These are phyloP conservation scores for Eupithecia tripunctaria DNA, from an alignment of 2,888 invertebrate genomes.

Conservation along the genomic window DNA sequence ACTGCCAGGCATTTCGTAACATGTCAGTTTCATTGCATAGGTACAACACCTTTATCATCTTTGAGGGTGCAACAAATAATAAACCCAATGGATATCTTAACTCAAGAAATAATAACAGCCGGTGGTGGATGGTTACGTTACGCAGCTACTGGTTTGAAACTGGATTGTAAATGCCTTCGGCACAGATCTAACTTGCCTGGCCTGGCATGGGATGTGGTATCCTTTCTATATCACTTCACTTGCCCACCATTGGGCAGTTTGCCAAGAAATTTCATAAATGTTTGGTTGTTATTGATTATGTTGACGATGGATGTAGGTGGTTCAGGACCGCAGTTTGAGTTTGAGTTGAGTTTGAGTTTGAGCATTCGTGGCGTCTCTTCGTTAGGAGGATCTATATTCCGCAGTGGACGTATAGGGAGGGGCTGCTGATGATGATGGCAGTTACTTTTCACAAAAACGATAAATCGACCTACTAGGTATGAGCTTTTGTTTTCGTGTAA, in stretches of 20 bases:
- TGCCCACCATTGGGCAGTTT: background rate
- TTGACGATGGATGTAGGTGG: background rate
- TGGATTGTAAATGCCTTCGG: constrained; percentile 35
- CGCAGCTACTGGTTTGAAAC: constrained; percentile 41
- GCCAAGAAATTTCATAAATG: background rate
- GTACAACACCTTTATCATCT: background rate
- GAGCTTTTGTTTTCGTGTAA: no score
- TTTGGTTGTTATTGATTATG: background rate
- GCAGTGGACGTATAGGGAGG: background rate
- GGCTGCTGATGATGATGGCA: background rate
- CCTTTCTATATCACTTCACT: background rate
- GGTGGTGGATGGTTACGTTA: constrained; percentile 21
- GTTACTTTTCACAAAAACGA: background rate
- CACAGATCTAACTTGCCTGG: constrained; percentile 23
- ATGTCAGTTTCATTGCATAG: background rate
- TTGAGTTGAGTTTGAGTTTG: no score
- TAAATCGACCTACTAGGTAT: no score
- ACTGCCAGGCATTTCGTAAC: background rate
- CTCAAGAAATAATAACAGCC: constrained; percentile 30
- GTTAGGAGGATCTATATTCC: no score
- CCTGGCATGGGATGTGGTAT: background rate
- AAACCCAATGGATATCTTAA: constrained; percentile 9
- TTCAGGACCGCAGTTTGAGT: background rate
- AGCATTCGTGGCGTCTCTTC: no score
- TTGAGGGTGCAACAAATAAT: background rate